Base-by-base conservation (phyloP, 37 sponge, comb jelly and placozoan species). In the Theonella swinhoei region DNA sequence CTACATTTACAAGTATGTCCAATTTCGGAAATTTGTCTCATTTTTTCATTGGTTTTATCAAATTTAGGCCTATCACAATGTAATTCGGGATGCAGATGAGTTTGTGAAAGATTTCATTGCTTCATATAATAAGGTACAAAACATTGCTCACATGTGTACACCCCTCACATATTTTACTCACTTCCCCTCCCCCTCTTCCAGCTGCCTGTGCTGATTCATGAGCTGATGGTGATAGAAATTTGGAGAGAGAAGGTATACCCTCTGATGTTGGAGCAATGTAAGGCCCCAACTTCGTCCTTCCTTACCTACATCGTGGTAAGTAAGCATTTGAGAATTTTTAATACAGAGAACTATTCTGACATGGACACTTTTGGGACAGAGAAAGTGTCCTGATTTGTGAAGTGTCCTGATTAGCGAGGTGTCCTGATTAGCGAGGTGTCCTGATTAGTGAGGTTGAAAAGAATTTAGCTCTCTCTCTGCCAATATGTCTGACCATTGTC, bases 161-260 rank as follows among this genome's bases (percentile, higher is more conserved):
- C n/a, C n/a, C n/a, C n/a, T n/a, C n/a, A n/a, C n/a, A n/a, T n/a
- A n/a, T n/a, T n/a, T n/a, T n/a, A n/a, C n/a, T n/a, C n/a, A n/a
- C n/a, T n/a, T n/a, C n/a, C n/a, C n/a, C n/a, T n/a, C n/a, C n/a
- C n/a, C n/a, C n/a, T n/a, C n/a, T n/a, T 75, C 1, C 66, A 93
- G 94, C 38, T 95, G 0, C 67, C 64, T 3, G 60, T 92, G 39
- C 23, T 95, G 68, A 70, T 92, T 5, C 86, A 92, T 34, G 87
- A 92, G 77, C 65, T 95, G 37, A 39, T 95, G 37, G 61, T 64
- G 0, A 54, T 85, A 17, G 93, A 92, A 72, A 5, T 95, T 4
- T 95, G 96, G 96, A 90, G 82, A 80, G 85, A 89, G 62, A 92
- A 92, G 2, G 90, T 95, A 25, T 84, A 92, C 39, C 82, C 88